A percentile compares a stretch with the other conserved stretches of the same genome.
phyloP scores from a whole-genome alignment of 2,113 vertebrate species.

The Dasyprocta punctata region DNA sequence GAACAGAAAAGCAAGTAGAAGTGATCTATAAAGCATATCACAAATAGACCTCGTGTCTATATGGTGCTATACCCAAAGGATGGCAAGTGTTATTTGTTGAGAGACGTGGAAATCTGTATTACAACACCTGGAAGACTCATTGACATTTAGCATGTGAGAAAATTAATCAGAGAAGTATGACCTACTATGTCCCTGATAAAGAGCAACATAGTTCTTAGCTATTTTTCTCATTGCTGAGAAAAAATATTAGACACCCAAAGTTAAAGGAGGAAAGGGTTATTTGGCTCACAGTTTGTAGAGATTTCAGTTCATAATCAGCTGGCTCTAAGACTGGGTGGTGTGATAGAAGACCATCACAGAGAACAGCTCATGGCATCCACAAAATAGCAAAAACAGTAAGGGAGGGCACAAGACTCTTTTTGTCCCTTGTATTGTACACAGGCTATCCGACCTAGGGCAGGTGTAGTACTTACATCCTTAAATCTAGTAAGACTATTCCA shows the following conservation, averaged over 20 bases:
- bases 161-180: conserved; percentile 92
- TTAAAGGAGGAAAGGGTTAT: neutral
- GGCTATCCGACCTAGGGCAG: neutral
- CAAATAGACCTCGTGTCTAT: conserved; percentile 91
- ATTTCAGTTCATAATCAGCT: neutral
- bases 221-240: neutral
- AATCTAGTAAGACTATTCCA: neutral
- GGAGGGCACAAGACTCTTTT: neutral
- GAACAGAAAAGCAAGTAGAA: conserved; percentile 93
- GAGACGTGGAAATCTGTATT: conserved; percentile 89
- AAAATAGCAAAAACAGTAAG: neutral
- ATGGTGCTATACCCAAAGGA: conserved; percentile 90
- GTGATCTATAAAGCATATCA: conserved; percentile 89
- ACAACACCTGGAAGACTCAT: conserved; percentile 91
- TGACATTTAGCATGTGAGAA: conserved; percentile 92
- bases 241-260: neutral
- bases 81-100: conserved; percentile 92
- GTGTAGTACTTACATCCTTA: neutral
- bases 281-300: neutral
- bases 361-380: neutral
- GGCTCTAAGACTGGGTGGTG: neutral
- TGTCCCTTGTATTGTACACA: neutral
- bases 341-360: neutral
- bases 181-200: conserved; percentile 92
- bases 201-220: conserved; percentile 89